A percentile compares a stretch with the other conserved stretches of the same genome.
Evolutionary conservation across 2,888 invertebrate genomes (phyloP).

Genomic region (Erpobdella octoculata): DNA sequence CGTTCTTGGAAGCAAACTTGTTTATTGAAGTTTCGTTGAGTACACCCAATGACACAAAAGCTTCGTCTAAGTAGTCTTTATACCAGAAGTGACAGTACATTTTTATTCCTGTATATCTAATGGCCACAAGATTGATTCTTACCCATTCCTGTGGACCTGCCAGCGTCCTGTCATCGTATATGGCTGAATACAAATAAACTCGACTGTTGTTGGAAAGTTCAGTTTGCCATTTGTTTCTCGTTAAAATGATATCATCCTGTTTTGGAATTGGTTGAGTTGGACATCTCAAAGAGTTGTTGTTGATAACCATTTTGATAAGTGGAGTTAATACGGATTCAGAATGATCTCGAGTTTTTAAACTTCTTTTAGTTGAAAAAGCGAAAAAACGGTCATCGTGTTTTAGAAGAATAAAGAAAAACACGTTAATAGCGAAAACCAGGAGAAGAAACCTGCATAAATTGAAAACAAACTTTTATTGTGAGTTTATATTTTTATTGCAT

Average conservation of each 20-base stretch:
- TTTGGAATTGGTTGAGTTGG: neutral
- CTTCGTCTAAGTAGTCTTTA: slow-evolving; percentile 4
- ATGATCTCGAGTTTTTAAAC: too few species aligned
- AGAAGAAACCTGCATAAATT: too few species aligned
- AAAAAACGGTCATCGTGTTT: too few species aligned
- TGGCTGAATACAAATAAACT: slow-evolving; percentile 12
- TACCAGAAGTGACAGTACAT: slow-evolving; percentile 37
- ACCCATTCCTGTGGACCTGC: neutral
- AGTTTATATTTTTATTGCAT: too few species aligned
- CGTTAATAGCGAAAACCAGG: too few species aligned
- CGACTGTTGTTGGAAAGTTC: neutral
- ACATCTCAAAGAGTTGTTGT: neutral
- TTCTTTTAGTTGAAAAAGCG: too few species aligned
- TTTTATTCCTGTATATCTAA: neutral
- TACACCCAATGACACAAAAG: slow-evolving; percentile 26
- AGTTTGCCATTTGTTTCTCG: neutral
- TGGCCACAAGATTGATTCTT: slow-evolving; percentile 28
- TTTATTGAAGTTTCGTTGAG: slow-evolving; percentile 20
- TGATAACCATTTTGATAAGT: too few species aligned
- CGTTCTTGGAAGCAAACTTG: neutral
- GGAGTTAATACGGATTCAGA: too few species aligned
- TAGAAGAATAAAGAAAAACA: too few species aligned
- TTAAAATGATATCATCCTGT: neutral
- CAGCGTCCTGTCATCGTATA: neutral
- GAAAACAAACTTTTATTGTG: too few species aligned